A percentile compares a stretch with the other conserved stretches of the same genome.
These are phyloP conservation scores for Lamprotornis superbus DNA, from an alignment of 2,113 vertebrate genomes.

Conservation along the genomic window DNA sequence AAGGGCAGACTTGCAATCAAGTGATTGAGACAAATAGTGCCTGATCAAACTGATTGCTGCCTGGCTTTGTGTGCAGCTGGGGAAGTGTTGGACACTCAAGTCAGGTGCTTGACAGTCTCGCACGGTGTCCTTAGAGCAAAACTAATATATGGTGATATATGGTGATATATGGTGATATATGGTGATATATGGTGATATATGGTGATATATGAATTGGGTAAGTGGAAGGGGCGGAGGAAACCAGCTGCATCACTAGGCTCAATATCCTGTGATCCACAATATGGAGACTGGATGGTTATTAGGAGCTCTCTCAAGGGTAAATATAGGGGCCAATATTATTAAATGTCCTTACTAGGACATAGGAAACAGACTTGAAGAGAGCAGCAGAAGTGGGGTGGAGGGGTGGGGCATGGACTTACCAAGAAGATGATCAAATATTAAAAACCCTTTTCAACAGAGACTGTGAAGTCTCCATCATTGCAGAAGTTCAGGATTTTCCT, in stretches of 20 bases:
- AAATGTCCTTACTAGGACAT: background rate
- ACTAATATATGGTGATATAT: background rate
- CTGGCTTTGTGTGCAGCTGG: background rate
- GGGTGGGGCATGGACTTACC: rapidly evolving
- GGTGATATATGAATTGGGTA: too few relatives aligned
- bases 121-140: background rate
- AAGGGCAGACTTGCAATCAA: background rate
- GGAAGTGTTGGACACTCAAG: background rate
- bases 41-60: background rate
- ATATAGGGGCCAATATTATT: background rate
- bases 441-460: background rate
- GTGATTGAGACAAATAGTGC: background rate
- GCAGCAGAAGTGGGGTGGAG: background rate
- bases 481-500: background rate
- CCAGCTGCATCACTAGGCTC: background rate
- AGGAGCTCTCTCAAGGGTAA: background rate
- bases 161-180: too few relatives aligned
- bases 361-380: background rate
- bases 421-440: background rate
- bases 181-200: too few relatives aligned
- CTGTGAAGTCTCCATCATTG: background rate
- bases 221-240: background rate
- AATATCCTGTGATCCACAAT: background rate
- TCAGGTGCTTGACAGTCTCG: background rate
- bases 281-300: background rate